phyloP scores from a whole-genome alignment of 2,113 vertebrate species.

The Orientallactaga bullata region DNA sequence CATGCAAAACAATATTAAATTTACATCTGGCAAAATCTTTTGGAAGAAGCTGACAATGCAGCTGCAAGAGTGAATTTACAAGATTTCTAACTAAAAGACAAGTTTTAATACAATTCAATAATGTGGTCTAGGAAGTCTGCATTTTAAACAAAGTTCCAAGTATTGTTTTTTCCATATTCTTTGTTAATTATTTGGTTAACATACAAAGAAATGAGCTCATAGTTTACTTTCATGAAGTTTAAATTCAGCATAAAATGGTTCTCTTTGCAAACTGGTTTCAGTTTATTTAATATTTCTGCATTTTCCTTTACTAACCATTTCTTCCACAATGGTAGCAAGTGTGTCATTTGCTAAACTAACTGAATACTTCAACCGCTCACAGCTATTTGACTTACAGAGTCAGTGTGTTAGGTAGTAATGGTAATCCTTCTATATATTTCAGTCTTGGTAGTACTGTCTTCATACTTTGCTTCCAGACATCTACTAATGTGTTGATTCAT shows the following conservation, averaged over 20 bases:
- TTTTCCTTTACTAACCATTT: neutral
- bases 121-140: neutral
- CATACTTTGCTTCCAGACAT: no score
- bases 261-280: conserved; percentile 20
- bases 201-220: no score
- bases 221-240: no score
- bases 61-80: conserved; percentile 13
- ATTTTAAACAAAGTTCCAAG: conserved; percentile 22
- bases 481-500: neutral
- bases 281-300: neutral
- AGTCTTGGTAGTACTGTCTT: no score
- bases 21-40: neutral
- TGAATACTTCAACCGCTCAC: neutral
- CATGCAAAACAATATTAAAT: neutral
- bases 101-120: neutral
- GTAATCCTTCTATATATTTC: no score
- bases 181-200: no score
- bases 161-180: no score
- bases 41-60: neutral
- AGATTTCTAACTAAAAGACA: neutral
- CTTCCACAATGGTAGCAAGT: neutral
- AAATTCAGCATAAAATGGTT: neutral
- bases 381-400: neutral
- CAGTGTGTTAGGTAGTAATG: neutral
- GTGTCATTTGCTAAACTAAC: conserved; percentile 7